phyloP scores from a whole-genome alignment of 2,888 invertebrate genomes.

The Allolobophora icterica region DNA sequence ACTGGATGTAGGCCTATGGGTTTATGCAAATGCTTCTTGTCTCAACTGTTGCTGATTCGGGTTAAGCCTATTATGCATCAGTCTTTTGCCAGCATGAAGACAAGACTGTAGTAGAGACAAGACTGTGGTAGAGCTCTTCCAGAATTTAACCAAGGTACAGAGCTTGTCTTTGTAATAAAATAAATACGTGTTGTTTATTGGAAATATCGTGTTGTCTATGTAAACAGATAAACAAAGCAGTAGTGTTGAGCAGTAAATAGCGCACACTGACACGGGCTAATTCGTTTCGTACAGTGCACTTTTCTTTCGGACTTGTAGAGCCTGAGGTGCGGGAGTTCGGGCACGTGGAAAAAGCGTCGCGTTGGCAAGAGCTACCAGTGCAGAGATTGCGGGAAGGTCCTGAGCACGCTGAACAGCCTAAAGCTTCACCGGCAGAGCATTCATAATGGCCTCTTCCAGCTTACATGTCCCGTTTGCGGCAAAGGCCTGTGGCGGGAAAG shows the following conservation, averaged over 20 bases:
- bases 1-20: not conserved
- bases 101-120: no score
- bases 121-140: no score
- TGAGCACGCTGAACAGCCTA: constrained; percentile 25
- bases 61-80: not conserved
- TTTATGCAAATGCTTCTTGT: not conserved
- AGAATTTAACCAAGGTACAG: not conserved
- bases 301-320: constrained; percentile 26
- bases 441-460: constrained; percentile 30
- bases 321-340: not conserved
- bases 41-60: not conserved
- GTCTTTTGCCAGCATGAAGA: not conserved
- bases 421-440: constrained; percentile 30
- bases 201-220: not conserved
- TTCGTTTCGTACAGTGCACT: constrained; percentile 7
- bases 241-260: not conserved
- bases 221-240: not conserved
- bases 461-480: constrained; percentile 37
- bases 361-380: constrained; percentile 19
- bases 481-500: constrained; percentile 36
- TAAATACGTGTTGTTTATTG: not conserved
- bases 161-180: not conserved
- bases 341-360: constrained; percentile 2
- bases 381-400: constrained; percentile 1
- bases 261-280: not conserved